phyloP scores from a whole-genome alignment of 2,797 vertebrate genomes.

The Rhinatrema bivittatum region DNA sequence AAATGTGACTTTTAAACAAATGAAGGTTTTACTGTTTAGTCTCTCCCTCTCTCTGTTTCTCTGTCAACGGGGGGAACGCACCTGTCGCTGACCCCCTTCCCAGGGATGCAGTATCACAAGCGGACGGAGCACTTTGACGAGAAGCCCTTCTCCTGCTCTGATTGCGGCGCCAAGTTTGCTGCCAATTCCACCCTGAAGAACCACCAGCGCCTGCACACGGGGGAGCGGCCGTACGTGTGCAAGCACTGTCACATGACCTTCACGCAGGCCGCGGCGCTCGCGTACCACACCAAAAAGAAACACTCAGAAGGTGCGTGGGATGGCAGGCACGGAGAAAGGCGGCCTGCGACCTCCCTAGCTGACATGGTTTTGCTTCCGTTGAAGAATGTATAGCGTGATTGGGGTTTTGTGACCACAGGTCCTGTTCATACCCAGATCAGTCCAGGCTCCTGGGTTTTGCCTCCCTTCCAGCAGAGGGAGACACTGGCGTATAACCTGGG shows the following conservation, averaged over 20 bases:
- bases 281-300: constrained; percentile 88
- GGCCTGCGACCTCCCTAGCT: fast-evolving
- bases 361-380: not conserved
- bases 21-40: too few species aligned
- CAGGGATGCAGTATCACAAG: constrained; percentile 84
- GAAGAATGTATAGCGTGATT: not conserved
- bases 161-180: constrained; percentile 73
- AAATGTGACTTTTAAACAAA: too few species aligned
- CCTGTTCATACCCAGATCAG: too few species aligned
- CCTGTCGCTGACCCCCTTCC: too few species aligned
- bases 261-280: constrained; percentile 75
- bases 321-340: too few species aligned
- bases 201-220: constrained; percentile 75
- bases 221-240: constrained; percentile 77
- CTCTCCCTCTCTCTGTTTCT: too few species aligned
- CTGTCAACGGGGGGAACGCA: too few species aligned
- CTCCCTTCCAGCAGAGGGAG: too few species aligned
- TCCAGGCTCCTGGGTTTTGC: too few species aligned
- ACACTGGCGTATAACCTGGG: too few species aligned
- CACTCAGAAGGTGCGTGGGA: constrained; percentile 86
- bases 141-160: constrained; percentile 75
- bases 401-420: too few species aligned
- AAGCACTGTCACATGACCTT: constrained; percentile 83
- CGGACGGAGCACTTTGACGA: constrained; percentile 81
- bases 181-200: constrained; percentile 87